Base-by-base conservation (phyloP, 2,888 invertebrate genomes). In the Drosophila prostipennis region DNA sequence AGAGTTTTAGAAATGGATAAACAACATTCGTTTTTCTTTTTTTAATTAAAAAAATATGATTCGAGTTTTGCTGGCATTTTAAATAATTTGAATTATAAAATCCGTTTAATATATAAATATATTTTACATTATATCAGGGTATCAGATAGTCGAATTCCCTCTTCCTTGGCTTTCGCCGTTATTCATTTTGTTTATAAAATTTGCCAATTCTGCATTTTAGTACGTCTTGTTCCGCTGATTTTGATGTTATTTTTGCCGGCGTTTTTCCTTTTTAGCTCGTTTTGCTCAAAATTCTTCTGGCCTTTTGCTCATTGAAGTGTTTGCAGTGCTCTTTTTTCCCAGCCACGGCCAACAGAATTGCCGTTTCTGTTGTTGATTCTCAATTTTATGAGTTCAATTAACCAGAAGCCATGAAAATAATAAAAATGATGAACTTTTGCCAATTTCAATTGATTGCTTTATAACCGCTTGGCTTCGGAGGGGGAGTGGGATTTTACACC, bases 361-460 rank as follows among this genome's bases (percentile, higher is more conserved):
- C 59, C 36, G 16, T 23, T 70, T 43, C 54, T 42, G 36, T 51
- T 71, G 64, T 71, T 71, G 72, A 52, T 55, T 63, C 51, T 64
- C 77, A 61, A 77, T 74, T 81, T 79, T 65, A 72, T 69, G 73
- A 67, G 85, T 77, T 81, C 76, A 76, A 77, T 87, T 81, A 77
- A 74, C 77, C 74, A 87, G 82, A 85, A 81, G 70, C 85, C 77
- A 81, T 82, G 76, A 77, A 85, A 82, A 71, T 56, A 69, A 67
- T 68, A 67, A 68, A 67, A 72, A 57, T 69, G 72, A 77, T 87
- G 77, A 58, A 81, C 60, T 76, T 74, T 65, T 78, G 52, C 70
- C 73, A 73, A 79, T 87, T 85, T 75, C 70, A 72, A 74, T 79
- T 81, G 72, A 81, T 87, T 77, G 85, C 73, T 68, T 67, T 67